Percentiles rank a stretch among this genome's conserved stretches.
Evolutionary conservation across 2,113 vertebrate species (phyloP).

Genomic region (Lepus europaeus): DNA sequence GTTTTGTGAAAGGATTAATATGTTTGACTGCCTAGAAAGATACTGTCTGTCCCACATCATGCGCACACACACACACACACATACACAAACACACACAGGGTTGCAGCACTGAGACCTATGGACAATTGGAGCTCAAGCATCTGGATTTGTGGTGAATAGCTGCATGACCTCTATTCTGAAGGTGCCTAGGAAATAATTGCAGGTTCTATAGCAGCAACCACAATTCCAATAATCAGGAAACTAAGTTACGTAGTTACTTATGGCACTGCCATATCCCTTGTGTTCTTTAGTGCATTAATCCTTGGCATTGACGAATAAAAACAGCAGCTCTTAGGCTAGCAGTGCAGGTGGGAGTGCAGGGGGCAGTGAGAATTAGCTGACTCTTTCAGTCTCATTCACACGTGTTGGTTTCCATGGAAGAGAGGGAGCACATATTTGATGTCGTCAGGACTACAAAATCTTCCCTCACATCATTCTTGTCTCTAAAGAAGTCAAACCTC

Average conservation of each 20-base stretch:
- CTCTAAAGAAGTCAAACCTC: slow-evolving; percentile 61
- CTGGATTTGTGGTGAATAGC: slow-evolving; percentile 25
- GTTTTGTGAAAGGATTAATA: slow-evolving; percentile 56
- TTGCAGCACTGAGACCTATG: slow-evolving; percentile 12
- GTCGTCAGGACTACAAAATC: slow-evolving; percentile 59
- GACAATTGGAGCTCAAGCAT: background rate
- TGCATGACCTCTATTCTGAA: slow-evolving; percentile 40
- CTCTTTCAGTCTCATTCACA: slow-evolving; percentile 58
- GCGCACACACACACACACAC: background rate
- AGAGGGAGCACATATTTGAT: slow-evolving; percentile 42
- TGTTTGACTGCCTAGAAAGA: slow-evolving; percentile 16
- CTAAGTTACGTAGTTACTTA: slow-evolving; percentile 58
- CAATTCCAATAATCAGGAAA: slow-evolving; percentile 58
- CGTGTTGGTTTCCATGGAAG: slow-evolving; percentile 57
- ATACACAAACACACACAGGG: background rate
- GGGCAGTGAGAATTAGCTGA: slow-evolving; percentile 39
- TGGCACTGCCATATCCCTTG: slow-evolving; percentile 1
- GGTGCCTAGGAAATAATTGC: background rate
- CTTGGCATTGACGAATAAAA: slow-evolving; percentile 54
- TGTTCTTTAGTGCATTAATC: slow-evolving; percentile 47
- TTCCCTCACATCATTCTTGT: slow-evolving; percentile 29
- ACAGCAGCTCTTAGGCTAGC: slow-evolving; percentile 28
- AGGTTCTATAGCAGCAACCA: slow-evolving; percentile 31
- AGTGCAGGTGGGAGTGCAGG: background rate
- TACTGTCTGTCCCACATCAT: background rate